Evolutionary conservation across 2,888 invertebrate species (phyloP), one percentile per base, ranked within the genome.

Genomic region (Megamerina dolium): DNA sequence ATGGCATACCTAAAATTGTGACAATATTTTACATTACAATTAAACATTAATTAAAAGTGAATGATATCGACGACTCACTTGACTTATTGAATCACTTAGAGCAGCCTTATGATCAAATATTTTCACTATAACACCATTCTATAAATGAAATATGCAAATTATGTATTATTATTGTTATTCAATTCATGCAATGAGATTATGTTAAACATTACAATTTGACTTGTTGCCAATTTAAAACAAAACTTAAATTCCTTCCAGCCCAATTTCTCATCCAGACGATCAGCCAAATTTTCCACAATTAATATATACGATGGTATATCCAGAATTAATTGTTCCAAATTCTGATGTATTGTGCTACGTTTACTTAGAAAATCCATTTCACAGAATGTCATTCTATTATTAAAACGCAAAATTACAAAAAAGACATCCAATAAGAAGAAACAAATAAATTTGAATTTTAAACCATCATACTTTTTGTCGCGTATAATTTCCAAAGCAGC

Each of bases 161-260:
- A 8, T 23, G 23, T 10, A 21, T 2, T 8, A 10, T 32, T 26
- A 23, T 10, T n/a, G 23, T 17, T 26, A 23, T 4, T 23, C 14
- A 14, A 5, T 8, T 8, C 6, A 23, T 23, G 10, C 23, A 23
- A 10, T 23, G n/a, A n/a, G 23, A 6, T 19, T 14, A 12, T n/a
- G 10, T 18, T 8, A 6, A 72, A 77, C 23, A 23, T 73, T 69
- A 82, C 82, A 55, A 82, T 78, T 77, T 81, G 81, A 49, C 81
- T 81, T 18, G 78, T 78, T 19, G 76, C 78, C 33, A 78, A 70
- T 68, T 78, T 79, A 52, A 80, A 77, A 55, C 77, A 78, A 61
- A 79, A 79, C 56, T 79, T 78, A 58, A 79, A 79, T 55, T 79
- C 78, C 43, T 75, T 73, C 77, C 78, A 78, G 47, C 78, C 78